These are phyloP conservation scores for Sphecodes monilicornis DNA, from an alignment of 2,888 invertebrate species.

Conservation along the genomic window DNA sequence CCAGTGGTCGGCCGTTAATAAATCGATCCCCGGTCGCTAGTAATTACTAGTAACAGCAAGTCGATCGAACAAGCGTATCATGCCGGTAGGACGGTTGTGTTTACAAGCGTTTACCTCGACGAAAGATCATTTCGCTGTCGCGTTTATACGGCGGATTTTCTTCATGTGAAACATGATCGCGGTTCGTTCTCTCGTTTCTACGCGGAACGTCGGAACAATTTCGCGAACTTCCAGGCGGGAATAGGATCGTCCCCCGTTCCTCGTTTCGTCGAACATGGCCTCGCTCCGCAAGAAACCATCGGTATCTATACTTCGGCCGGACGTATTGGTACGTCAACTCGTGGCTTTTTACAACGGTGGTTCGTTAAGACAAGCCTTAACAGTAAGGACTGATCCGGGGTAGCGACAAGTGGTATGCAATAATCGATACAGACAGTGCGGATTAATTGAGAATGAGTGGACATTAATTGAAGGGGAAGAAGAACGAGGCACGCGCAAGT, in stretches of 20 bases:
- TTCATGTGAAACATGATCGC: constrained; percentile 49
- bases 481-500: constrained; percentile 73
- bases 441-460: constrained; percentile 80
- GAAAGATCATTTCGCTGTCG: constrained; percentile 20
- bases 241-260: constrained; percentile 49
- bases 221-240: constrained; percentile 53
- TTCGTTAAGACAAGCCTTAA: constrained; percentile 68
- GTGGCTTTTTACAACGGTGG: constrained; percentile 53
- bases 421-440: constrained; percentile 79
- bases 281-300: constrained; percentile 33
- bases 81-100: neutral
- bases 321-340: constrained; percentile 63
- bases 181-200: constrained; percentile 44
- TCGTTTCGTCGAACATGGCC: constrained; percentile 59
- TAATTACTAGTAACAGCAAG: constrained; percentile 10
- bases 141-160: constrained; percentile 20
- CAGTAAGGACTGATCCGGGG: constrained; percentile 63
- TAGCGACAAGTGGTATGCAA: constrained; percentile 74
- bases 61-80: neutral
- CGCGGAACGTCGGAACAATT: constrained; percentile 45
- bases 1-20: neutral
- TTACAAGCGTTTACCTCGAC: neutral
- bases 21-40: constrained; percentile 9
- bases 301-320: constrained; percentile 55
- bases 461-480: constrained; percentile 79